Evolutionary conservation across 30 jellyfish, hydroid and myxozoan species (phyloP).

Genomic region (Hydra vulgaris): DNA sequence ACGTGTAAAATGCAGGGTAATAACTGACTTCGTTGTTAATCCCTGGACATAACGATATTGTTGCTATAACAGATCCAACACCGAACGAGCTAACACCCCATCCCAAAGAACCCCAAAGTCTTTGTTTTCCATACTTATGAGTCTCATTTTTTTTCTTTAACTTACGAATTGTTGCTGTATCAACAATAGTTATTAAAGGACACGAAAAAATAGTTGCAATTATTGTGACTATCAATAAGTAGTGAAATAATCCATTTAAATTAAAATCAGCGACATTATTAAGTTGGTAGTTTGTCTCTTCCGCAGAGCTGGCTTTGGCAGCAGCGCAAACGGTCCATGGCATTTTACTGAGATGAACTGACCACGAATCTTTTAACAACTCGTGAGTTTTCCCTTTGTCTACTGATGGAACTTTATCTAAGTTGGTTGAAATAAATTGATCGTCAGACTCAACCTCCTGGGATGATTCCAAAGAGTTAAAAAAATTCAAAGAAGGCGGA

Average conservation of each 20-base stretch:
- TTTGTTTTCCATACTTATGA: slow-evolving; percentile 68
- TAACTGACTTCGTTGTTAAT: slow-evolving; percentile 73
- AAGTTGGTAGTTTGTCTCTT: slow-evolving; percentile 34
- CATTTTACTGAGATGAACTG: neutral
- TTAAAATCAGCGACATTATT: slow-evolving; percentile 54
- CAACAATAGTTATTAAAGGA: slow-evolving; percentile 77
- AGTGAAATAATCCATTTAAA: slow-evolving; percentile 43
- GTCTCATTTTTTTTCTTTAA: slow-evolving; percentile 53
- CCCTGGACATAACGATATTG: slow-evolving; percentile 83
- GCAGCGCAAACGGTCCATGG: slow-evolving; percentile 77
- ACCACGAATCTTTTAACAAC: slow-evolving; percentile 7
- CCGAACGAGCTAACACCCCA: slow-evolving; percentile 87
- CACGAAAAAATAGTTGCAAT: slow-evolving; percentile 77
- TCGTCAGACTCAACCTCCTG: neutral
- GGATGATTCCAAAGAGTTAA: neutral
- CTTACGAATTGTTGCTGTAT: slow-evolving; percentile 78
- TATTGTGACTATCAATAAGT: slow-evolving; percentile 55
- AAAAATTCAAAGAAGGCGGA: neutral
- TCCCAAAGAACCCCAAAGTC: slow-evolving; percentile 94
- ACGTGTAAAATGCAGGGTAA: slow-evolving; percentile 78
- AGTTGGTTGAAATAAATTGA: neutral
- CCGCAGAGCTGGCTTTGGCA: slow-evolving; percentile 28
- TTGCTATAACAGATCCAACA: slow-evolving; percentile 70
- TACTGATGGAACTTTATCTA: neutral
- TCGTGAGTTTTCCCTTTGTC: neutral